These are phyloP conservation scores for Aplysina aerophoba DNA, from an alignment of 37 sponge, comb jelly and placozoan species.

Conservation along the genomic window DNA sequence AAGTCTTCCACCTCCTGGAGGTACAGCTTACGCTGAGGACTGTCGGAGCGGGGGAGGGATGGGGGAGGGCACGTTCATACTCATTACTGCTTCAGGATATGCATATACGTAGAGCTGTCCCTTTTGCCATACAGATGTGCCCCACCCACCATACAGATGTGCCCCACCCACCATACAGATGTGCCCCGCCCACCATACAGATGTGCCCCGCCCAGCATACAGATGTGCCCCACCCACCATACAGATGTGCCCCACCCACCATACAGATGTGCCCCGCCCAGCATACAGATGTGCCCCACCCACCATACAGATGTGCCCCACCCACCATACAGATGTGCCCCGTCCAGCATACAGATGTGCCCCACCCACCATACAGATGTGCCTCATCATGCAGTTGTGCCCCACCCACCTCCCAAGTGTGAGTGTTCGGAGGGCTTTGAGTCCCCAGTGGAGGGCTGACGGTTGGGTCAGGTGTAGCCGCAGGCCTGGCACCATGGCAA, in stretches of 20 bases:
- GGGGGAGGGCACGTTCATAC: not conserved
- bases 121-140: not conserved
- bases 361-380: not conserved
- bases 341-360: not conserved
- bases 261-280: not conserved
- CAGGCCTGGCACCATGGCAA: not conserved
- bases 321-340: not conserved
- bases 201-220: no score
- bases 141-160: not conserved
- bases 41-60: not conserved
- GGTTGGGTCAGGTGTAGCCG: not conserved
- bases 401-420: not conserved
- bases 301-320: not conserved
- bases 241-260: not conserved
- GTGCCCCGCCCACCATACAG: not conserved
- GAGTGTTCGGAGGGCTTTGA: constrained; percentile 10
- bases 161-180: not conserved
- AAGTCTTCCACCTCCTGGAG: not conserved
- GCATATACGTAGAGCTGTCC: no score
- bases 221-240: not conserved
- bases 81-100: no score
- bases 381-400: not conserved
- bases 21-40: not conserved
- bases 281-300: not conserved
- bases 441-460: not conserved